Evolutionary conservation across 2,888 invertebrate species (phyloP), one percentile per base, ranked within the genome.

Genomic region (Lissonota sp.): DNA sequence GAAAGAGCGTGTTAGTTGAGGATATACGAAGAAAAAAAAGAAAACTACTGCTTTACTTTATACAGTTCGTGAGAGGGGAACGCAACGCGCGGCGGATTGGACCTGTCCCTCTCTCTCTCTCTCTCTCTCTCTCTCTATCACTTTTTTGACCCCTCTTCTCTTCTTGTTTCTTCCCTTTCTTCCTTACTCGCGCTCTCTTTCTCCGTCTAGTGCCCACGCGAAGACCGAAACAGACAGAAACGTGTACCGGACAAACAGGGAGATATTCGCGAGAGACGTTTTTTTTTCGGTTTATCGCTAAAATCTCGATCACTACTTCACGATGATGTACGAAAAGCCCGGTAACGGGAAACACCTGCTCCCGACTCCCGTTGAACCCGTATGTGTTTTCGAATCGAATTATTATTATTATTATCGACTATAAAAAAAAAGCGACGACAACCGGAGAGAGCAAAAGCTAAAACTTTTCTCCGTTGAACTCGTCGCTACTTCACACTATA

Each of bases 261-360:
- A 26, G 62, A 60, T 42, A 62, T 62, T 63, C 42, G 62, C 51
- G 44, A 51, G 14, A 53, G 14, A 14, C 16, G 44, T 62, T 71
- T 60, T 39, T 73, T 63, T 62, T 73, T 60, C 37, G 55, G 53
- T 26, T 49, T 53, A 53, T 40, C 39, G 55, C 26, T 12, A 46
- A 14, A 64, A 40, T 53, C 46, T 42, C n/a, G 62, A 49, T 39
- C 49, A 40, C 26, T 67, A 26, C 49, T 46, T 49, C 46, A 14
- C 63, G 53, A 72, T 53, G 63, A 80, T 80, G 81, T 78, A 78
- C 74, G 46, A 70, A 53, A 74, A 57, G 55, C 70, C 81, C 51
- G 81, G 66, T 51, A 70, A 81, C 64, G 74, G 78, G 60, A 73
- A 42, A 74, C 73, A 81, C 78, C 74, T 74, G 77, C 67, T 69